Conservation (phyloP, 2,113 vertebrate genomes). For the Castor canadensis region DNA sequence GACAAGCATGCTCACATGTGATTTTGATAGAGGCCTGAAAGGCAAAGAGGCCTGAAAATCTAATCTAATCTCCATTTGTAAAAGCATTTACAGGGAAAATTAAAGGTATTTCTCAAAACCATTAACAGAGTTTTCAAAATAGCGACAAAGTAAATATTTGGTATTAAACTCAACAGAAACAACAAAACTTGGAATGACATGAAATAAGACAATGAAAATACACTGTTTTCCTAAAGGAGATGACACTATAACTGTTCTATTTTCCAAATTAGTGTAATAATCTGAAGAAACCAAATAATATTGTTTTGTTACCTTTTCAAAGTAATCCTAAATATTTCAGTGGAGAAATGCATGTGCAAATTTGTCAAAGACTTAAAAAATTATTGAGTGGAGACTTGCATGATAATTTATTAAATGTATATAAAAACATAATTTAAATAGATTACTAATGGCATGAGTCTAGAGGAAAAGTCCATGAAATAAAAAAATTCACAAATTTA, state of each 20-base stretch:
- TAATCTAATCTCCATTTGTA: background rate
- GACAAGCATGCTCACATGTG: no score
- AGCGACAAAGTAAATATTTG: background rate
- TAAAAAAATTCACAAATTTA: background rate
- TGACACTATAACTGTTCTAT: background rate
- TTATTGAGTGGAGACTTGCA: background rate
- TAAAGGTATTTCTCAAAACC: background rate
- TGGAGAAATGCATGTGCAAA: background rate
- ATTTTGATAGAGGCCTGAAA: no score
- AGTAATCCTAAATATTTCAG: background rate
- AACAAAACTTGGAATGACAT: background rate
- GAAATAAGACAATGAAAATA: background rate
- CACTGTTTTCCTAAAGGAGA: background rate
- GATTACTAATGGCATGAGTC: background rate
- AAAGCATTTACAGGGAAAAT: background rate
- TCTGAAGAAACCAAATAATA: background rate
- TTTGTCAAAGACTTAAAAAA: background rate
- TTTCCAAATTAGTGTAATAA: background rate
- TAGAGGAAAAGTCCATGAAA: background rate
- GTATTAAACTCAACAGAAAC: background rate
- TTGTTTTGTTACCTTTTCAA: background rate
- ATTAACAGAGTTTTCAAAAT: background rate
- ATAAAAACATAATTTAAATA: background rate
- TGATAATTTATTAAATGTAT: background rate
- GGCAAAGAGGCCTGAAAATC: no score